Conservation (phyloP, 2,888 invertebrate species). For the Chironomus tentans region DNA sequence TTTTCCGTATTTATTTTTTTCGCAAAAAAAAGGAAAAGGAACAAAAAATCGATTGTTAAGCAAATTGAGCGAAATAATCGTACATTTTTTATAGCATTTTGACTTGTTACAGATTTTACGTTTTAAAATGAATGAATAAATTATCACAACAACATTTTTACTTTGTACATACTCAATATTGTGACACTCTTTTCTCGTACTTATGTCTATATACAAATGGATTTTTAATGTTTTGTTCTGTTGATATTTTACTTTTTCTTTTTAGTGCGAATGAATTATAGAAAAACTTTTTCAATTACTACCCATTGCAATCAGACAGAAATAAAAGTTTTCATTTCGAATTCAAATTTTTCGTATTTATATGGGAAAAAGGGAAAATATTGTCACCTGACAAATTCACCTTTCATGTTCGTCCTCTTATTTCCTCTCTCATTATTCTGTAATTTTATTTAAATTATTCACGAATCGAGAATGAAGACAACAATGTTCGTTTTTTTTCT, state of each 20-base stretch:
- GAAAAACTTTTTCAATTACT: neutral
- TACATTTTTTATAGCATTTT: conserved; percentile 11
- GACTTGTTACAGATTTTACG: conserved; percentile 10
- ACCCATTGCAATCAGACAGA: neutral
- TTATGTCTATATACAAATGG: conserved; percentile 1
- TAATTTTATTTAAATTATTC: neutral
- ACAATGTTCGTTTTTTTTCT: neutral
- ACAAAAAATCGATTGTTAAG: conserved; percentile 12
- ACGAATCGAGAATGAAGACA: neutral
- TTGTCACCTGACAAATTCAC: neutral
- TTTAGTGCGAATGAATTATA: neutral
- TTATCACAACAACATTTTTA: neutral
- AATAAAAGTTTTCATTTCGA: neutral
- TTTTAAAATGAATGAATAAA: conserved; percentile 15
- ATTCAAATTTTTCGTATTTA: neutral
- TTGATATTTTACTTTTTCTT: neutral
- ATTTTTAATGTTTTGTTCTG: conserved; percentile 12
- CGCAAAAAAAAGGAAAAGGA: neutral
- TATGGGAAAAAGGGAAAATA: neutral
- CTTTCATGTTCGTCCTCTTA: neutral
- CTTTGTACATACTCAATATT: neutral
- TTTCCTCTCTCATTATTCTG: too few species aligned
- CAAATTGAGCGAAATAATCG: conserved; percentile 19
- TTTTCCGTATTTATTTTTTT: too few species aligned
- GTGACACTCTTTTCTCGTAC: neutral